Evolutionary conservation across 1,140 invertebrate species (phyloP).

Genomic region (Arion vulgaris): DNA sequence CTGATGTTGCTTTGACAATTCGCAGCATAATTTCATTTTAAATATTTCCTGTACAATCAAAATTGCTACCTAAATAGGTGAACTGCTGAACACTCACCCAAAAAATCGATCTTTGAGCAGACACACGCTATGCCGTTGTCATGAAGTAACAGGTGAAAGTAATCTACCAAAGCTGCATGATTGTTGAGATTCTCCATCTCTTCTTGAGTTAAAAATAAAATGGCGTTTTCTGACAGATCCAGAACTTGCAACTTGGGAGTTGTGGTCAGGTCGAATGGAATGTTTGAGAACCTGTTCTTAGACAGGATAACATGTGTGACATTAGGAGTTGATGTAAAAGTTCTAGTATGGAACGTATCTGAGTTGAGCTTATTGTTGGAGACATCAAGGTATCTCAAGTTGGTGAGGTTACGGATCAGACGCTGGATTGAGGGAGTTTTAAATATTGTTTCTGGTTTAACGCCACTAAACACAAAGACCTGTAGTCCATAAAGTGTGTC

Average conservation of each 20-base stretch:
- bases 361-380: neutral
- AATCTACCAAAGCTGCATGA: neutral
- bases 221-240: slow-evolving; percentile 2
- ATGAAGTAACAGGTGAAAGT: neutral
- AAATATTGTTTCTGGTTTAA: neutral
- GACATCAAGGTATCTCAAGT: neutral
- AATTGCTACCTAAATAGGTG: too few species aligned
- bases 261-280: neutral
- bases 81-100: neutral
- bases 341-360: neutral
- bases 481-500: neutral
- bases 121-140: neutral
- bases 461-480: neutral
- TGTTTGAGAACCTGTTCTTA: neutral
- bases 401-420: neutral
- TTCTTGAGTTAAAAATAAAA: neutral
- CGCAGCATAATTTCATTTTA: too few species aligned
- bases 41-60: too few species aligned
- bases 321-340: neutral
- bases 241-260: neutral
- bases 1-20: too few species aligned
- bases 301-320: neutral
- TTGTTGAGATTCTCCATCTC: neutral
- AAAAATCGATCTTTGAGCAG: neutral
- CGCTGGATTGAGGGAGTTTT: neutral